A percentile compares a stretch with the other conserved stretches of the same genome.
Conservation (phyloP, 2,113 vertebrate genomes). For the Sciurus niger region DNA sequence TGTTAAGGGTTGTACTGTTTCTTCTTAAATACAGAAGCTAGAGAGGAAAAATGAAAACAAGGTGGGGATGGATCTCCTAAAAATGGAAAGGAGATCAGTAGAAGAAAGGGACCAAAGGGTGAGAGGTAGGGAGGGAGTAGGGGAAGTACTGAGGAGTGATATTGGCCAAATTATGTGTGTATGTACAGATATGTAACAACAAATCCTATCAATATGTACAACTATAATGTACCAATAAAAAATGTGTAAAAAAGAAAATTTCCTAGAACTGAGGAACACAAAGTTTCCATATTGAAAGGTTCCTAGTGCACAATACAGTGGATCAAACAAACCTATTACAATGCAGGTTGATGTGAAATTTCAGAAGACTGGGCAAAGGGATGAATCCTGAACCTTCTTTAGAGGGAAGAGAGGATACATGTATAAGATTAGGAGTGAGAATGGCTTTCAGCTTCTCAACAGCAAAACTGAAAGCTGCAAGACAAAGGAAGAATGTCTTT, state of each 20-base stretch:
- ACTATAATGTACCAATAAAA: no score
- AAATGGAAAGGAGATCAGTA: no score
- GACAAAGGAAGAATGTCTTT: background rate
- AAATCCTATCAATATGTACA: no score
- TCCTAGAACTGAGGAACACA: background rate
- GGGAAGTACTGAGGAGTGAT: no score
- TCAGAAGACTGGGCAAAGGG: background rate
- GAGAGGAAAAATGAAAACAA: no score
- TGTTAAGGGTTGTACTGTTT: no score
- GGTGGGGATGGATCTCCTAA: no score
- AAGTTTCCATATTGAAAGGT: background rate
- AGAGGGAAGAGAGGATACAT: background rate
- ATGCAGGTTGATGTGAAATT: background rate
- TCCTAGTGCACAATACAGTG: background rate
- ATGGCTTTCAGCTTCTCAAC: background rate
- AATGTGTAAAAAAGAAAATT: background rate
- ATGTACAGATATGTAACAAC: no score
- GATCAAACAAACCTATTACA: background rate
- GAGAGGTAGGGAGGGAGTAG: no score
- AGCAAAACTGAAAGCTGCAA: background rate
- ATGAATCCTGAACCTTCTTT: background rate
- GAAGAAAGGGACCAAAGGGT: no score
- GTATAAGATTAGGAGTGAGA: background rate
- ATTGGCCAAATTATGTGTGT: no score
- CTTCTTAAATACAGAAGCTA: no score